phyloP scores from a whole-genome alignment of 2,888 invertebrate species.

The Macroteleia sp. region DNA sequence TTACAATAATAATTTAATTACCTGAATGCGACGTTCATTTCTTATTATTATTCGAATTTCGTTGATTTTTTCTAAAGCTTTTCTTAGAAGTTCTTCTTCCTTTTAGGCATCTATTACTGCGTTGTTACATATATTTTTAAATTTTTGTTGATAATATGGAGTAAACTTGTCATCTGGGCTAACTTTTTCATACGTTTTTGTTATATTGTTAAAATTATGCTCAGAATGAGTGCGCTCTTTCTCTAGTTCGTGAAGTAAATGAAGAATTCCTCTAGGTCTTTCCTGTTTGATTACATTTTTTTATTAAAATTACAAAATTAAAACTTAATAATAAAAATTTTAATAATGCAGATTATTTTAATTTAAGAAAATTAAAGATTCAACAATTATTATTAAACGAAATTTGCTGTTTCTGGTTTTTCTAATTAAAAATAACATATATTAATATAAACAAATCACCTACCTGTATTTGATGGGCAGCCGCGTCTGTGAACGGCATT shows the following conservation, averaged over 20 bases:
- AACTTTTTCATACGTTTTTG: conserved; percentile 89
- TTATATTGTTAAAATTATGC: conserved; percentile 90
- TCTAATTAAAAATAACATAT: too few species aligned
- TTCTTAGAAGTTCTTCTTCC: conserved; percentile 92
- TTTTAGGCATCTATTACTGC: conserved; percentile 92
- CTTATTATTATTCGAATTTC: conserved; percentile 95
- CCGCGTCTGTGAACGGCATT: too few species aligned
- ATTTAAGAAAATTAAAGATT: too few species aligned
- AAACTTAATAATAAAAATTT: too few species aligned
- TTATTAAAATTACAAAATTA: too few species aligned
- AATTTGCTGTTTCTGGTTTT: too few species aligned
- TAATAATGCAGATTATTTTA: too few species aligned
- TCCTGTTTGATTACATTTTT: too few species aligned
- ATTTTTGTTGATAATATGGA: conserved; percentile 87
- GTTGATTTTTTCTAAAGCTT: conserved; percentile 93
- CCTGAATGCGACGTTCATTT: conserved; percentile 94
- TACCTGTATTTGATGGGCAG: too few species aligned
- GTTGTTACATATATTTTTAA: conserved; percentile 91
- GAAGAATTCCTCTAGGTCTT: conserved; percentile 90
- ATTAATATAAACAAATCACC: too few species aligned
- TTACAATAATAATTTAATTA: too few species aligned
- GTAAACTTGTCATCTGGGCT: conserved; percentile 85
- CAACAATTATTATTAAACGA: too few species aligned
- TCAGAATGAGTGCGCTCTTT: conserved; percentile 92
- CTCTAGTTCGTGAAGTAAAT: conserved; percentile 92